Base-by-base conservation (phyloP, 1,140 invertebrate species). In the Coelopa frigida region DNA sequence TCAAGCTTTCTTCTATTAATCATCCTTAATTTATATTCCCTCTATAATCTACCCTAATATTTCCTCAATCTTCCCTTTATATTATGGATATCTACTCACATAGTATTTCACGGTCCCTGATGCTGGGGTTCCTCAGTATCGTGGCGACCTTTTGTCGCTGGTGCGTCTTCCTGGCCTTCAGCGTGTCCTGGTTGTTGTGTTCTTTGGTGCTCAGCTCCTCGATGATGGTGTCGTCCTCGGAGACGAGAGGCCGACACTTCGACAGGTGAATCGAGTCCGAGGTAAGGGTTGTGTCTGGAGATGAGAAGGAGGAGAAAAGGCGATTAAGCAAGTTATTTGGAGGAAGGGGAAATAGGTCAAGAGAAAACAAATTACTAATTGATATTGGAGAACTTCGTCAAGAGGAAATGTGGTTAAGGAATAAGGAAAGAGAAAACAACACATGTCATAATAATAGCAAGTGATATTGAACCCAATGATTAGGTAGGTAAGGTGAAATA, bases 251-350 rank as follows among this genome's bases (percentile, higher is more conserved):
- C 23, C 61, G 65, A 53, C 63, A 69, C 53, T 70, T 70, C 4
- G 67, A 70, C 42, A 70, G 29, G 42, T 70, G 67, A 10, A 70
- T 70, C 4, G 67, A 61, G 39, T 69, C 67, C 40, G 67, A 70
- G 32, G 55, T 67, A 47, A 67, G 53, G 44, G 63, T 64, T 43
- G 54, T 44, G 49, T 69, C 60, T 68, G 27, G 32, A n/a, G n/a
- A n/a, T n/a, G n/a, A n/a, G 18, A 14, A 14, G 14, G 14, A 14
- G 14, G 27, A 31, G 6, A 3, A 22, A 32, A 43, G 20, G n/a
- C n/a, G n/a, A n/a, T n/a, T n/a, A n/a, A n/a, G n/a, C n/a, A 49
- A 31, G n/a, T 22, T 23, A 26, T 6, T n/a, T 1, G 4, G 6
- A 29, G 21, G 38, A 20, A 22, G 12, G 23, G 12, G 31, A 32